Evolutionary conservation across 2,888 invertebrate genomes (phyloP).

Genomic region (Xanthorhoe spadicearia): DNA sequence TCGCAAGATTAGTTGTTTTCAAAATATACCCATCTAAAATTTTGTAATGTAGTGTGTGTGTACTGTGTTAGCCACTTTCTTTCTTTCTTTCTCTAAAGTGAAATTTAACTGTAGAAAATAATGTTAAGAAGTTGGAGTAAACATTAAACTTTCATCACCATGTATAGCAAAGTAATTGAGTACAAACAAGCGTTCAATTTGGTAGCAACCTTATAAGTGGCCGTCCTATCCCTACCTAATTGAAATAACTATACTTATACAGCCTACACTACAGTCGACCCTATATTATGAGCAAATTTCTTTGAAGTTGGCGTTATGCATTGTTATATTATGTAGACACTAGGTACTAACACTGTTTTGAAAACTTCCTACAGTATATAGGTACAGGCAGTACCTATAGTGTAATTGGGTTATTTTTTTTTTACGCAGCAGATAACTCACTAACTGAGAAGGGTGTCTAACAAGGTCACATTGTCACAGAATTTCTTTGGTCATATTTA

Average conservation of each 20-base stretch:
- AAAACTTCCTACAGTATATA: background rate
- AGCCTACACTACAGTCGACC: background rate
- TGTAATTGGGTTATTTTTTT: background rate
- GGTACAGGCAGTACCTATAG: no score
- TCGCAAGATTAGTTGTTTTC: no score
- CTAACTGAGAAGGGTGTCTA: background rate
- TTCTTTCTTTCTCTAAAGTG: no score
- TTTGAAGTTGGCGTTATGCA: background rate
- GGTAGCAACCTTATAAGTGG: constrained; percentile 68
- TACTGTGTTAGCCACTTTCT: no score
- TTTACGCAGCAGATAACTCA: background rate
- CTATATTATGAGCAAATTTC: background rate
- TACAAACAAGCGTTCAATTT: constrained; percentile 75
- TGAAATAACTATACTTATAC: constrained; percentile 74
- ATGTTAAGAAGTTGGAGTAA: background rate
- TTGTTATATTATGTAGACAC: background rate
- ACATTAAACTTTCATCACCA: constrained; percentile 38
- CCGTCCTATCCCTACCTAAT: constrained; percentile 68
- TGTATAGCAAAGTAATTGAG: constrained; percentile 66
- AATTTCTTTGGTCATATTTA: no score
- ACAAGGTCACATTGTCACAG: no score
- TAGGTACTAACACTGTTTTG: background rate
- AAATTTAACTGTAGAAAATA: no score
- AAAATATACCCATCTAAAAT: no score
- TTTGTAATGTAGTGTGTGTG: no score